Base-by-base conservation (phyloP, 2,888 invertebrate species). In the Scaptodrosophila latifasciaeformis region DNA sequence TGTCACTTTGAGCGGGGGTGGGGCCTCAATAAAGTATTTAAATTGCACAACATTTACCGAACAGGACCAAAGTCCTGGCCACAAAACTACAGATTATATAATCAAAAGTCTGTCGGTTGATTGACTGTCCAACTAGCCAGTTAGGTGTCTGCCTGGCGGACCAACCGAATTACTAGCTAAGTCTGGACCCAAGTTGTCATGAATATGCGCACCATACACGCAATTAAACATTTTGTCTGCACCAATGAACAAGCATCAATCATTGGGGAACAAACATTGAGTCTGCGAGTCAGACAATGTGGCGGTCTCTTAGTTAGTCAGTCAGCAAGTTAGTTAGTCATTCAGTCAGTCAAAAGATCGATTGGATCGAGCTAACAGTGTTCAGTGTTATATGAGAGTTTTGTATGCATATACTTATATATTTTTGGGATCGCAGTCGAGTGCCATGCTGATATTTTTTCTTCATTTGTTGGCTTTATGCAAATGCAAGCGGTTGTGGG, bases 191-290 rank as follows among this genome's bases (percentile, higher is more conserved):
- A 39, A 43, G 59, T 46, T 66, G 62, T 59, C 70, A 68, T 70
- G 70, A 70, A 70, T 70, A 72, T 71, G 63, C 67, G 69, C 75
- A 44, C 27, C 37, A 44, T 44, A 31, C 50, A 50, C 50, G 50
- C 75, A 76, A 76, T 76, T 76, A 76, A 76, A 65, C 75, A 75
- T 62, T 75, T 77, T 77, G 75, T 77, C 78, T 62, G 75, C 60
- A 56, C 47, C 40, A 40, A 39, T 40, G 59, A 63, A 77, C 75
- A 76, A 69, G 78, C 75, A 76, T 76, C 75, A 77, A 77, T 76
- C 75, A 76, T 67, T 31, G 19, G 18, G 17, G 31, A 2, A 31
- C 31, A n/a, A 31, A 7, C n/a, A 31, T 12, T 31, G 31, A 4
- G 37, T 37, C 37, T n/a, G n/a, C n/a, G n/a, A n/a, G n/a, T n/a